phyloP scores from a whole-genome alignment of 2,888 invertebrate genomes.

The Ophonus ardosiacus region DNA sequence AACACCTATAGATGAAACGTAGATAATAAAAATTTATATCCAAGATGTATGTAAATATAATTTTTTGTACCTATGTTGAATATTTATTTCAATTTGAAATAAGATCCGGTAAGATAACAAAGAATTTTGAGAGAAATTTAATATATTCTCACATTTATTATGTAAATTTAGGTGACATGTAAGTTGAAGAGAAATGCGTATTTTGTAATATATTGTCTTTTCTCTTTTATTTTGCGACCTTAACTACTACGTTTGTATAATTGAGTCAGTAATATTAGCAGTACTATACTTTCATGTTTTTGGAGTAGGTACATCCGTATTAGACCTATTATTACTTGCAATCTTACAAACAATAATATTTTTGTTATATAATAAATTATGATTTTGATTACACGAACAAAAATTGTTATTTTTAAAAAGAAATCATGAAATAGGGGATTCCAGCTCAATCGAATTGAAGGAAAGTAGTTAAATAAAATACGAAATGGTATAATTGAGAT shows the following conservation, averaged over 20 bases:
- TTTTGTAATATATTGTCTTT: neutral
- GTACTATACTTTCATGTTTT: neutral
- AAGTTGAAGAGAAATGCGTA: neutral
- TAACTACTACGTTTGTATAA: neutral
- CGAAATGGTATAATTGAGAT: no score
- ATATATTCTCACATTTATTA: neutral
- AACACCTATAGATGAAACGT: neutral
- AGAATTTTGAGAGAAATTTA: neutral
- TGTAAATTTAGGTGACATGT: neutral
- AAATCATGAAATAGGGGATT: no score
- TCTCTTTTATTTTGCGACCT: neutral
- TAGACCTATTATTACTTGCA: neutral
- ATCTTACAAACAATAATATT: neutral
- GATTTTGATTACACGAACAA: no score
- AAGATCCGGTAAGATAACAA: neutral
- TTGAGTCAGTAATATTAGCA: neutral
- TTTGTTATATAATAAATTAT: neutral
- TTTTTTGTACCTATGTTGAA: neutral
- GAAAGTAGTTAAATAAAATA: no score
- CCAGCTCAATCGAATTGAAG: no score
- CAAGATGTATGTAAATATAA: no score
- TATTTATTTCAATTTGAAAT: neutral
- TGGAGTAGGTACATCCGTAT: neutral
- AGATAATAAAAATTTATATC: no score
- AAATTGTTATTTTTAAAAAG: no score